A percentile compares a stretch with the other conserved stretches of the same genome.
phyloP scores from a whole-genome alignment of 2,888 invertebrate species.

The Eutolmus rufibarbis region DNA sequence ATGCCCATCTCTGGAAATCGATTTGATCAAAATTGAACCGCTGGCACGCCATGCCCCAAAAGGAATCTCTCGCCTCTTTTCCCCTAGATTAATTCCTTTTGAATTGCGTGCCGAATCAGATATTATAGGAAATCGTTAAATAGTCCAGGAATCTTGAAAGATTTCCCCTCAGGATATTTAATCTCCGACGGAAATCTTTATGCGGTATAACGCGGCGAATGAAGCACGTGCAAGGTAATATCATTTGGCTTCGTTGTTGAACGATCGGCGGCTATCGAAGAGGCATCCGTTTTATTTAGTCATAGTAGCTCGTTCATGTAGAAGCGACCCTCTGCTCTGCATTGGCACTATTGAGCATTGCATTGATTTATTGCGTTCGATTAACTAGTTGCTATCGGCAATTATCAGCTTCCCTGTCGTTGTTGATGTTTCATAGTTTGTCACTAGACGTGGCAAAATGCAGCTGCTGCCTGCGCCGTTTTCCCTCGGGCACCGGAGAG shows the following conservation, averaged over 20 bases:
- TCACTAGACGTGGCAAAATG: constrained; percentile 2
- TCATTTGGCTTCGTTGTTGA: background rate
- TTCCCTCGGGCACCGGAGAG: background rate
- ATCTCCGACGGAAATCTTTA: background rate
- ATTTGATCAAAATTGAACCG: background rate
- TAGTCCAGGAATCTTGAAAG: background rate
- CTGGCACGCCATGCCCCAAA: background rate
- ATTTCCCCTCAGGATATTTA: background rate
- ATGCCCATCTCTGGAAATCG: background rate
- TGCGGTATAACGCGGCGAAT: background rate
- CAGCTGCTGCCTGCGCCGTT: background rate
- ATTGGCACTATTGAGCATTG: background rate
- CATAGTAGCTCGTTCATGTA: background rate
- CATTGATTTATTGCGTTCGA: constrained; percentile 5
- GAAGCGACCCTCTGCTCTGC: background rate
- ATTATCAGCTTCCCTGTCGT: background rate
- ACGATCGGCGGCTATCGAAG: background rate
- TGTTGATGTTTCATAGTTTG: background rate
- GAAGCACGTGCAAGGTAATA: background rate
- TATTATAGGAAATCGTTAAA: background rate
- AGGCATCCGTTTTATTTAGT: background rate
- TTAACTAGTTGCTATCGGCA: background rate
- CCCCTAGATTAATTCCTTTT: background rate
- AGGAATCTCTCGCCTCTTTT: background rate
- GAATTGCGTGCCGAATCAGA: background rate